Evolutionary conservation across 1,140 invertebrate species (phyloP).

Genomic region (Bombus balteatus): DNA sequence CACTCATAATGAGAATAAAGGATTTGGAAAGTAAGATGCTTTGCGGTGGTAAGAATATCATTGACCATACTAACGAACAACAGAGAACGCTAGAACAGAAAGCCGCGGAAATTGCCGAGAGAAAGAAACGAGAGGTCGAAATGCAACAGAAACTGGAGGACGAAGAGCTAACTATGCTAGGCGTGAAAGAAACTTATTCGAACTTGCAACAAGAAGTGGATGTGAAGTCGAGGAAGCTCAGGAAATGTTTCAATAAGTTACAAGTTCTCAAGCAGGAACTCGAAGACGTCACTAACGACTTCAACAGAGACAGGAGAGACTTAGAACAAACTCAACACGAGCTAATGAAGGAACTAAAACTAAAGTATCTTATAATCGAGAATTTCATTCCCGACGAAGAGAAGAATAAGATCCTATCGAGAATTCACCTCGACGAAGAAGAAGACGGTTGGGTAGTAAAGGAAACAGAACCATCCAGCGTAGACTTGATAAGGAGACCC

Average conservation of each 20-base stretch:
- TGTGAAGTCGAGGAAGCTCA: slow-evolving; percentile 94
- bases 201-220: slow-evolving; percentile 96
- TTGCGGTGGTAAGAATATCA: slow-evolving; percentile 98
- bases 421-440: slow-evolving; percentile 93
- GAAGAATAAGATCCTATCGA: slow-evolving; percentile 90
- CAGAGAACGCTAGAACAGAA: slow-evolving; percentile 95
- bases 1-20: slow-evolving; percentile 92
- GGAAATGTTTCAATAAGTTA: slow-evolving; percentile 78
- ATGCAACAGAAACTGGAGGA: slow-evolving; percentile 91
- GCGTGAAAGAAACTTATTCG: slow-evolving; percentile 97
- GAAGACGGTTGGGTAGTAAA: slow-evolving; percentile 90
- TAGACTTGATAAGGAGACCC: slow-evolving; percentile 84
- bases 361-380: slow-evolving; percentile 95
- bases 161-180: slow-evolving; percentile 95
- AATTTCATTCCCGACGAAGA: slow-evolving; percentile 98
- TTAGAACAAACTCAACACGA: slow-evolving; percentile 91
- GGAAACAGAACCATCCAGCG: slow-evolving; percentile 78
- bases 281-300: slow-evolving; percentile 92
- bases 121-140: slow-evolving; percentile 91
- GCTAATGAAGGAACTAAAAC: slow-evolving; percentile 89
- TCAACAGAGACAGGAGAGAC: slow-evolving; percentile 90
- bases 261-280: slow-evolving; percentile 87
- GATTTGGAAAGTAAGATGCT: slow-evolving; percentile 97
- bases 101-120: slow-evolving; percentile 93
- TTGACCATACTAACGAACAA: slow-evolving; percentile 98